Evolutionary conservation across 23 tunicate genomes (phyloP), one percentile per base, ranked within the genome.

Genomic region (Botrylloides violaceus): DNA sequence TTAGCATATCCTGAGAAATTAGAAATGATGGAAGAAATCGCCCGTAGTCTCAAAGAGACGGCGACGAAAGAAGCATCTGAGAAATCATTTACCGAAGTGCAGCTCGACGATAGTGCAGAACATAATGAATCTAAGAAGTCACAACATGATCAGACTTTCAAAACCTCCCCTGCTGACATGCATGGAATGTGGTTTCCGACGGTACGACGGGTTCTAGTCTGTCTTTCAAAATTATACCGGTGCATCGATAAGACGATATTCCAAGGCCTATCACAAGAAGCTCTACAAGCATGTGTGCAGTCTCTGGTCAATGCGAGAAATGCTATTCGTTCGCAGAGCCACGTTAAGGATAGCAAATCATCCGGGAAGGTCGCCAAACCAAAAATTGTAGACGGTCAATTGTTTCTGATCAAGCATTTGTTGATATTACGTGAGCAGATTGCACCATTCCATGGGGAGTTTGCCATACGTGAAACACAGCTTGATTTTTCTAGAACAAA

Each of bases 101-200:
- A 80, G 62, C 73, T 87, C 2, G 95, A 87, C 18, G 82, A 80
- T 19, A 27, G 48, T 3, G 71, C 43, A 24, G 58, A 43, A 12
- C 31, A 64, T 32, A 66, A 39, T 1, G 80, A 25, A 37, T 30
- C 70, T 7, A 38, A 22, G 20, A 68, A 37, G 21, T 43, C 34
- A 36, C 61, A 82, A 62, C 64, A 50, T 32, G 32, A 65, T 1
- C 63, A 77, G 39, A 79, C 78, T 22, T 80, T 84, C 37, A 81
- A 84, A n/a, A 87, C 99, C 15, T 95, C 99, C 20, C 99, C 99
- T 25, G 99, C 99, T 37, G 99, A 95, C 53, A 82, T 95, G 87
- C 96, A 87, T 76, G 99, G 99, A 3, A 95, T 95, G 99, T 95
- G 99, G 99, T 95, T 62, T 58, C 99, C 99, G 12, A 87, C 99